A percentile compares a stretch with the other conserved stretches of the same genome.
Evolutionary conservation across 2,888 invertebrate species (phyloP).

Genomic region (Antheraea assamensis): DNA sequence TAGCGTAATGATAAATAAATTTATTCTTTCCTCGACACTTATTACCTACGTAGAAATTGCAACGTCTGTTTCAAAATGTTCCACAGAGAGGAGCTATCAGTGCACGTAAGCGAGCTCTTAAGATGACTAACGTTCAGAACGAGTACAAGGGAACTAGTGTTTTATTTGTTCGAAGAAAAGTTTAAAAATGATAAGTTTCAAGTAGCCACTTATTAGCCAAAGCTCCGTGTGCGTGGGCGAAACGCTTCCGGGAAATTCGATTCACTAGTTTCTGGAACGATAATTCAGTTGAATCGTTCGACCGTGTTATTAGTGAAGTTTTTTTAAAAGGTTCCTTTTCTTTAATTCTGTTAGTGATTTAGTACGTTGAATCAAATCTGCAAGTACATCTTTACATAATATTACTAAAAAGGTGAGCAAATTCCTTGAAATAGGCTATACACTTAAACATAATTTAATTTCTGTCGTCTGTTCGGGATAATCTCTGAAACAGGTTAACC

Average conservation of each 20-base stretch:
- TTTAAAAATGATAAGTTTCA: constrained; percentile 32
- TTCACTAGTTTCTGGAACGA: constrained; percentile 18
- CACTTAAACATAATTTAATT: neutral
- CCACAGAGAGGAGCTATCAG: constrained; percentile 30
- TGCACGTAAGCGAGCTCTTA: constrained; percentile 36
- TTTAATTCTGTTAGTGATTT: constrained; percentile 4
- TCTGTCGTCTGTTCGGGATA: neutral
- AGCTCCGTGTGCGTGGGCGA: constrained; percentile 28
- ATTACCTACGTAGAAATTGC: neutral
- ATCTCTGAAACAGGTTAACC: too few species aligned
- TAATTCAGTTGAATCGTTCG: constrained; percentile 13
- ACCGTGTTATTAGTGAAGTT: constrained; percentile 12
- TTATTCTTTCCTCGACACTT: neutral
- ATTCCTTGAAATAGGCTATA: neutral
- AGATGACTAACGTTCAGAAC: constrained; percentile 52
- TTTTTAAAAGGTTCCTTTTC: neutral
- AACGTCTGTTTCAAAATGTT: neutral
- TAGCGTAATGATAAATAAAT: neutral
- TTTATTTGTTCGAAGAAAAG: constrained; percentile 38
- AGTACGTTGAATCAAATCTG: neutral
- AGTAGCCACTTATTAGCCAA: neutral
- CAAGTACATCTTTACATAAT: neutral
- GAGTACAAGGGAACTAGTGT: constrained; percentile 37
- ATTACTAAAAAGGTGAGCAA: neutral
- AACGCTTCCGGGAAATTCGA: constrained; percentile 29